These are phyloP conservation scores for Sarcoramphus papa DNA, from an alignment of 2,797 vertebrate species.

Conservation along the genomic window DNA sequence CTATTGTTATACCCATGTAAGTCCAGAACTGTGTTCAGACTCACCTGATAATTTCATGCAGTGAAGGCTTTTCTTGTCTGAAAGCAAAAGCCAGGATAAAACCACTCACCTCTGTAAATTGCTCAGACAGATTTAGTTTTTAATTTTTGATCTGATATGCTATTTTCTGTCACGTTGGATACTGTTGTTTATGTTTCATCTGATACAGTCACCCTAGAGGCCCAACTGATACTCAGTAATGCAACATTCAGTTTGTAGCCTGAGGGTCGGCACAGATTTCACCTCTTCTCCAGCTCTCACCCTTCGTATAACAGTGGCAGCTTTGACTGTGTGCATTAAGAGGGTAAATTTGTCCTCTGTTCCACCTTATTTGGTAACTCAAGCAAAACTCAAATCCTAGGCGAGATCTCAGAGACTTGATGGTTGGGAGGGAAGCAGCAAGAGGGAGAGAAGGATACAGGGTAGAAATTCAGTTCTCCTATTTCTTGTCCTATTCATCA, in stretches of 20 bases:
- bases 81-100: not conserved
- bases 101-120: not conserved
- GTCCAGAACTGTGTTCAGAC: not conserved
- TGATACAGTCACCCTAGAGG: not conserved
- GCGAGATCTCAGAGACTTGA: accelerated
- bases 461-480: not conserved
- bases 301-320: not conserved
- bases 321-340: not conserved
- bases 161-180: not conserved
- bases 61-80: not conserved
- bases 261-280: not conserved
- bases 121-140: constrained; percentile 8
- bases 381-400: not conserved
- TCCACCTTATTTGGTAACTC: not conserved
- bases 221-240: not conserved
- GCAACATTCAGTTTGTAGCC: not conserved
- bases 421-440: not conserved
- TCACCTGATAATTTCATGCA: not conserved
- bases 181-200: constrained; percentile 16
- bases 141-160: constrained; percentile 28
- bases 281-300: not conserved
- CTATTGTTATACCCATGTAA: not conserved
- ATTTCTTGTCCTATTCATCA: not conserved
- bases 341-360: not conserved
- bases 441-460: not conserved